Conservation (phyloP, 1,140 invertebrate genomes). For the Calliopsis andreniformis region DNA sequence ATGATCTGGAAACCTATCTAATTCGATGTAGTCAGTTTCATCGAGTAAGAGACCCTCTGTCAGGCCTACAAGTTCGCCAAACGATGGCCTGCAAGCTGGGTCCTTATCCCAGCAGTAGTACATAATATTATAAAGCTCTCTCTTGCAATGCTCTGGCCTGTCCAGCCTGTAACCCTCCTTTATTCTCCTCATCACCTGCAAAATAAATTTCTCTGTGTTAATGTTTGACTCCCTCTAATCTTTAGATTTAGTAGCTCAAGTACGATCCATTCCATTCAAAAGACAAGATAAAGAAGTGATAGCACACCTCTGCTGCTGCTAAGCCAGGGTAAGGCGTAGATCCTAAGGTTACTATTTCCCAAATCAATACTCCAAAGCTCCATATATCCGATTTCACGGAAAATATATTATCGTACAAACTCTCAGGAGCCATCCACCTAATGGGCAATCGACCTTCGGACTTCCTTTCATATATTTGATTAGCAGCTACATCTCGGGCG, state of each 20-base stretch:
- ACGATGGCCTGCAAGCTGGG: conserved; percentile 88
- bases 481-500: conserved; percentile 90
- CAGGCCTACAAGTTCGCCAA: conserved; percentile 89
- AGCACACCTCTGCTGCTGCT: conserved; percentile 92
- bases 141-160: conserved; percentile 93
- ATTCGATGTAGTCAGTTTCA: conserved; percentile 95
- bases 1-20: conserved; percentile 96
- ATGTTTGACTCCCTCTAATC: not conserved
- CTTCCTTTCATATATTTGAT: conserved; percentile 95
- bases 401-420: conserved; percentile 94
- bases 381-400: conserved; percentile 95
- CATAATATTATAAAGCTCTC: conserved; percentile 96
- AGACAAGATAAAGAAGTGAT: not conserved
- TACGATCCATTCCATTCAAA: too few relatives aligned
- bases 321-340: conserved; percentile 95
- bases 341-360: conserved; percentile 96
- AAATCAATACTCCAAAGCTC: conserved; percentile 95
- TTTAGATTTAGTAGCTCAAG: too few relatives aligned
- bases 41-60: conserved; percentile 91
- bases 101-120: conserved; percentile 96
- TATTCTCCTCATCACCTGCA: conserved; percentile 83
- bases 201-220: conserved; percentile 31
- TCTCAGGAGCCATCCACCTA: conserved; percentile 97
- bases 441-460: conserved; percentile 89
- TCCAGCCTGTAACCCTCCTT: conserved; percentile 92